Evolutionary conservation across 64 coral and sea anemone species (phyloP).

Genomic region (Porites australiensis): DNA sequence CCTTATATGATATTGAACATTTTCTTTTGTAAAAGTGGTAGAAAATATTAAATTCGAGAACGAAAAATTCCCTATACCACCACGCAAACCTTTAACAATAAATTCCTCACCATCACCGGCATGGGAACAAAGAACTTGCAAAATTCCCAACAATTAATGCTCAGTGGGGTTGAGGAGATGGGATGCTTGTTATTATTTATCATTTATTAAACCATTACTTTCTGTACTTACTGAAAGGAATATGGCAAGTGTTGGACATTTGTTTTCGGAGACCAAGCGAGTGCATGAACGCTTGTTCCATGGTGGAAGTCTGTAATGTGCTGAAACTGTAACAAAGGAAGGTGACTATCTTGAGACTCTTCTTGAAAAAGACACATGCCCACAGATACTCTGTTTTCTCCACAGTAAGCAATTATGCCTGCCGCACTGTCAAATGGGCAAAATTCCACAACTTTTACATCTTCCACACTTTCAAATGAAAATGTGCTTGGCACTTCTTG

Average conservation of each 20-base stretch:
- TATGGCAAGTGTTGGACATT: conserved; percentile 70
- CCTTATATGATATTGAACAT: no score
- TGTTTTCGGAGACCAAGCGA: conserved; percentile 93
- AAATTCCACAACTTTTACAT: conserved; percentile 89
- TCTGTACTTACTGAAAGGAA: conserved; percentile 83
- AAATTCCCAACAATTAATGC: no score
- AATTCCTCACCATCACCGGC: no score
- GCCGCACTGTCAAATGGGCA: conserved; percentile 85
- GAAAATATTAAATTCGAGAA: no score
- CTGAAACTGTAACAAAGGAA: conserved; percentile 83
- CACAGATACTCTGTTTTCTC: conserved; percentile 76
- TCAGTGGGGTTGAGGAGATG: no score
- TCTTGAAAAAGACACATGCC: conserved; percentile 88
- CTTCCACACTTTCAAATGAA: conserved; percentile 86
- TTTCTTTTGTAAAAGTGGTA: no score
- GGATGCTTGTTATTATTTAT: no score
- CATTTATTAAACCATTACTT: no score
- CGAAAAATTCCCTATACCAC: no score
- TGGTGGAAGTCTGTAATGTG: conserved; percentile 94
- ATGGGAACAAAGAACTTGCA: no score
- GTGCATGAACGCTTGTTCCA: conserved; percentile 75
- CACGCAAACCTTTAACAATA: no score
- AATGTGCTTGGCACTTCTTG: conserved; percentile 73
- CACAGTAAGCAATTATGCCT: conserved; percentile 90
- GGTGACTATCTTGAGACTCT: conserved; percentile 68